Evolutionary conservation across 2,888 invertebrate genomes (phyloP), one percentile per base, ranked within the genome.

Genomic region (Drosophila prolongata): DNA sequence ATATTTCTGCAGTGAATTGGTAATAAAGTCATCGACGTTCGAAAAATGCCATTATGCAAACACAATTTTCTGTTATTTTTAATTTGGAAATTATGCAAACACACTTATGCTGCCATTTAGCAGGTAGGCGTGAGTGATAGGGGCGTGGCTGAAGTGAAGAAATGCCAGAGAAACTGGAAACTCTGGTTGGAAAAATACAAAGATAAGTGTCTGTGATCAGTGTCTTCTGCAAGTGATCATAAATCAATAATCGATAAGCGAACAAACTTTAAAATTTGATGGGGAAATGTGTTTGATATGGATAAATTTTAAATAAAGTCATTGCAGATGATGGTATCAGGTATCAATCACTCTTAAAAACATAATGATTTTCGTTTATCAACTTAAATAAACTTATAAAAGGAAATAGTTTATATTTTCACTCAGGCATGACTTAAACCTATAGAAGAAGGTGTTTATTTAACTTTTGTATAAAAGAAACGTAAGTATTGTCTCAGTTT

Each of bases 11-110:
- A 19, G 43, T 27, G 24, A 44, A 13, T 56, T 44, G 35, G 66
- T 82, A 76, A 82, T 87, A 86, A 81, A 82, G 86, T 87, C 88
- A 85, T 82, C 81, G 78, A 75, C 88, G 88, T 87, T 87, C 80
- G 84, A 35, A 87, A 87, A 80, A 87, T 80, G 76, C 73, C 80
- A 87, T 81, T 82, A 85, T 79, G 78, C 82, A 82, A 82, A 81
- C 88, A 79, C 79, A 61, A 47, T 71, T 77, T 79, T 56, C 75
- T 73, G 70, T 77, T 46, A 54, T 16, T 68, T 84, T 88, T 86
- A 86, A 83, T 83, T 88, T 57, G 50, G 50, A 83, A 88, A 83
- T 83, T 86, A 83, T 88, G 87, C 83, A 86, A 77, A 88, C 86
- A 65, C 71, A 44, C 53, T 42, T 62, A 46, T 34, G 30, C 40